Evolutionary conservation across 2,888 invertebrate species (phyloP).

Genomic region (Mythimna vitellina): DNA sequence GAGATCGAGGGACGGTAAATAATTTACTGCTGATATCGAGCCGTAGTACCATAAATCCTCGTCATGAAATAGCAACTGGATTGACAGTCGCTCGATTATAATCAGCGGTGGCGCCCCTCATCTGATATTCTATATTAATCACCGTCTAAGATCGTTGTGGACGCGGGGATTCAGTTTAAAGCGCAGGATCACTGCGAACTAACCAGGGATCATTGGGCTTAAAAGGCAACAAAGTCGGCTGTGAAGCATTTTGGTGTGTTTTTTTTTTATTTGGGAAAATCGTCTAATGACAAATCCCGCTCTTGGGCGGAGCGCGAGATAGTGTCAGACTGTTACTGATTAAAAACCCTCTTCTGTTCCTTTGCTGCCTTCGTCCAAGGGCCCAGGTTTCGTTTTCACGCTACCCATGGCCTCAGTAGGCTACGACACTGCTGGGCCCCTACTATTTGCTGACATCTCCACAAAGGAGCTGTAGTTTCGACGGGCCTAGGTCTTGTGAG

Average conservation of each 20-base stretch:
- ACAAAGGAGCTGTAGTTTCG: constrained; percentile 39
- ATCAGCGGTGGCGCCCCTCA: constrained; percentile 63
- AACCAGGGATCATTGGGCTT: constrained; percentile 19
- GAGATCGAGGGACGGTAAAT: constrained; percentile 76
- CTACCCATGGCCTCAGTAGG: too few relatives aligned
- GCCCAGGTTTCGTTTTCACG: too few relatives aligned
- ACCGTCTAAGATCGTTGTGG: constrained; percentile 43
- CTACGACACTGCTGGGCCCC: too few relatives aligned
- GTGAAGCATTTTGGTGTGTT: constrained; percentile 27
- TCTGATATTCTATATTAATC: constrained; percentile 63
- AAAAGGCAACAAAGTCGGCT: constrained; percentile 20
- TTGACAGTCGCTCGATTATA: constrained; percentile 79
- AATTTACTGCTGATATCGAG: constrained; percentile 77
- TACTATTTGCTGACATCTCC: too few relatives aligned
- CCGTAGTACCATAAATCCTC: constrained; percentile 77
- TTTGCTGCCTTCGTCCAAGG: too few relatives aligned
- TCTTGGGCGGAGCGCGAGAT: too few relatives aligned
- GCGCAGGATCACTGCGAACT: constrained; percentile 23
- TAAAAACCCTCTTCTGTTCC: too few relatives aligned
- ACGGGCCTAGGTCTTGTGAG: constrained; percentile 22
- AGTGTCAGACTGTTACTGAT: too few relatives aligned
- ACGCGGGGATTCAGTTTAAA: constrained; percentile 25
- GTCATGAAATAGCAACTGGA: constrained; percentile 75
- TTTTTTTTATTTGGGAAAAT: too few relatives aligned
- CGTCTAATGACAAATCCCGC: too few relatives aligned